A percentile compares a stretch with the other conserved stretches of the same genome.
Evolutionary conservation across 2,113 vertebrate species (phyloP).

Genomic region (Datnioides undecimradiatus): DNA sequence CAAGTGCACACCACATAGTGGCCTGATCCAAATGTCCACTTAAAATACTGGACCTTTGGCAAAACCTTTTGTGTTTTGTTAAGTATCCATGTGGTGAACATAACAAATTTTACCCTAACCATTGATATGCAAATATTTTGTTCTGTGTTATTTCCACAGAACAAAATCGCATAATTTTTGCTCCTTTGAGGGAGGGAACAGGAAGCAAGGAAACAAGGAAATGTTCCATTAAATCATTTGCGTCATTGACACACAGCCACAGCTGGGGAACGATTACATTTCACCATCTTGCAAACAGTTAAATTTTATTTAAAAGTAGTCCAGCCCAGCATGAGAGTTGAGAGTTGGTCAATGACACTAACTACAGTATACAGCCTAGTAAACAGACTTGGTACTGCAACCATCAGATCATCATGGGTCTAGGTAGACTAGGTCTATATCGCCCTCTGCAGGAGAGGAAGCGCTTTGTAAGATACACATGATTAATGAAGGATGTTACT

Average conservation of each 20-base stretch:
- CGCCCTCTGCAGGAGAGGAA: constrained; percentile 45
- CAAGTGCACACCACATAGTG: not conserved
- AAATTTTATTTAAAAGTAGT: not conserved
- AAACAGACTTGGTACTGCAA: not conserved
- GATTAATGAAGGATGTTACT: not conserved
- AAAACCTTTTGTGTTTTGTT: no score
- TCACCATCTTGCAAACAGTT: not conserved
- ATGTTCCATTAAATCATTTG: no score
- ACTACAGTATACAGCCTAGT: not conserved
- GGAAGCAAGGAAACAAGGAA: no score
- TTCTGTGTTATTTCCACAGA: no score
- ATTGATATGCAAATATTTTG: not conserved
- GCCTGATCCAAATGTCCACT: not conserved
- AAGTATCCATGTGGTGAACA: not conserved
- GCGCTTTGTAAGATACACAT: not conserved
- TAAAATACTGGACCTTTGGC: not conserved
- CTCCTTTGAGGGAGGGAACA: no score
- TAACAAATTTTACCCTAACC: not conserved
- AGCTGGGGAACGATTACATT: not conserved
- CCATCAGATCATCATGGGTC: not conserved
- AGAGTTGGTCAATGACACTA: no score
- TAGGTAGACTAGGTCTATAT: not conserved
- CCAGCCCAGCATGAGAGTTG: no score
- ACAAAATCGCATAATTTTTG: not conserved
- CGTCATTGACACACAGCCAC: not conserved